Conservation (phyloP, 2,797 vertebrate species). For the Gorsachius magnificus region DNA sequence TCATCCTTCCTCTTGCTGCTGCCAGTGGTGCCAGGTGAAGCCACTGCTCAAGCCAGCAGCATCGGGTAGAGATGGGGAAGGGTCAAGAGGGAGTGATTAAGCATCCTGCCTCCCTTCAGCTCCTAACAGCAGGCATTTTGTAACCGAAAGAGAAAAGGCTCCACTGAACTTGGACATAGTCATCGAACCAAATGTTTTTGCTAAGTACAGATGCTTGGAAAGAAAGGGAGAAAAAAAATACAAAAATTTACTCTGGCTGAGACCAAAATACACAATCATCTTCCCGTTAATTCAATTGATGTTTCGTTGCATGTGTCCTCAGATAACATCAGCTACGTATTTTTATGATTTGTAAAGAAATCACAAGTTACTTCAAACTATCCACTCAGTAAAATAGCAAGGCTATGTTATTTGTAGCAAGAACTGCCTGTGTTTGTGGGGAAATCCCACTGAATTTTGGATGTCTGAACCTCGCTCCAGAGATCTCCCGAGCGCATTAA, state of each 20-base stretch:
- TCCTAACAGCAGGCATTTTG: background rate
- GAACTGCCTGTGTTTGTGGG: background rate
- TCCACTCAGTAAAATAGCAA: background rate
- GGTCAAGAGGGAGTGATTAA: background rate
- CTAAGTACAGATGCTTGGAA: constrained; percentile 34
- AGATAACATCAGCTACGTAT: background rate
- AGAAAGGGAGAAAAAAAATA: background rate
- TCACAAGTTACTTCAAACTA: background rate
- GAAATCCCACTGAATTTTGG: background rate
- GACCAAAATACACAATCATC: constrained; percentile 1
- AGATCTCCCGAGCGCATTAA: background rate
- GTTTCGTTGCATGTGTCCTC: background rate
- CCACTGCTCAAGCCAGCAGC: background rate
- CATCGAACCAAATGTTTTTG: constrained; percentile 29
- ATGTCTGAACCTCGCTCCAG: background rate
- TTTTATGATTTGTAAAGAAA: constrained; percentile 9
- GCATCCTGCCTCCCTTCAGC: background rate
- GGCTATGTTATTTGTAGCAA: background rate
- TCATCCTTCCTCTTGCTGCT: background rate
- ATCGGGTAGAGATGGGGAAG: background rate
- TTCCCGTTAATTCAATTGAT: background rate
- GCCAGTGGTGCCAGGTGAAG: background rate
- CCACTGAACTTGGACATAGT: background rate
- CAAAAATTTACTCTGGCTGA: background rate
- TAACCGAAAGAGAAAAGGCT: background rate